These are phyloP conservation scores for Myodes glareolus DNA, from an alignment of 2,113 vertebrate species.

Conservation along the genomic window DNA sequence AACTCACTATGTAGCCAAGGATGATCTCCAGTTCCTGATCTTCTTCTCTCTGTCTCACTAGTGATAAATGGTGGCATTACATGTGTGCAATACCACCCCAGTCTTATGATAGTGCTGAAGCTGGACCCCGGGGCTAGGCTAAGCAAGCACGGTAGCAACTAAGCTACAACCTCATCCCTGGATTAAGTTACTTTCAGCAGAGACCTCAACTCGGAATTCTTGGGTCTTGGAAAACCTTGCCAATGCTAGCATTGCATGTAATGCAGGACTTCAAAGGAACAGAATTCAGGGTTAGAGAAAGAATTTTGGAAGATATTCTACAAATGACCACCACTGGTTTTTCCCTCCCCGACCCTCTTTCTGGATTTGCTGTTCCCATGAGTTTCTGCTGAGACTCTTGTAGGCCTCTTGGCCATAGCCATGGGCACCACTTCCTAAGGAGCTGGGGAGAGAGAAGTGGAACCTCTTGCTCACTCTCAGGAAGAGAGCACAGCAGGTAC, in stretches of 20 bases:
- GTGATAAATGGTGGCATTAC: background rate
- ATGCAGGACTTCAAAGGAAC: background rate
- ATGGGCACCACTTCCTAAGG: background rate
- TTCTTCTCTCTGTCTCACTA: too few relatives aligned
- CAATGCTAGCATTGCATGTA: background rate
- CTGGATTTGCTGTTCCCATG: background rate
- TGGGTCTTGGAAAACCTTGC: background rate
- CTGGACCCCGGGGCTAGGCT: background rate
- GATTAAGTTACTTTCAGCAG: background rate
- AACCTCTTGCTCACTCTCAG: background rate
- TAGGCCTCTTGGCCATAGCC: background rate
- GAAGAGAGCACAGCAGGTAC: background rate
- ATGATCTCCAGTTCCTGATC: background rate
- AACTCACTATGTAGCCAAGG: background rate
- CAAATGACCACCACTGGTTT: background rate
- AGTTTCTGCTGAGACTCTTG: background rate
- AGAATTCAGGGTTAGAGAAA: background rate
- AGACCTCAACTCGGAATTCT: conserved; percentile 26
- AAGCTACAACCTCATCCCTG: background rate
- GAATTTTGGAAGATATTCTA: background rate
- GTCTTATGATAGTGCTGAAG: too few relatives aligned
- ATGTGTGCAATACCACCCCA: background rate
- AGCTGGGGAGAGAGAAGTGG: background rate
- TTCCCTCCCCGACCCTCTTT: background rate
- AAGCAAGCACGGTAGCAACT: background rate